Evolutionary conservation across 1,140 invertebrate species (phyloP).

Genomic region (Drosophila varians): DNA sequence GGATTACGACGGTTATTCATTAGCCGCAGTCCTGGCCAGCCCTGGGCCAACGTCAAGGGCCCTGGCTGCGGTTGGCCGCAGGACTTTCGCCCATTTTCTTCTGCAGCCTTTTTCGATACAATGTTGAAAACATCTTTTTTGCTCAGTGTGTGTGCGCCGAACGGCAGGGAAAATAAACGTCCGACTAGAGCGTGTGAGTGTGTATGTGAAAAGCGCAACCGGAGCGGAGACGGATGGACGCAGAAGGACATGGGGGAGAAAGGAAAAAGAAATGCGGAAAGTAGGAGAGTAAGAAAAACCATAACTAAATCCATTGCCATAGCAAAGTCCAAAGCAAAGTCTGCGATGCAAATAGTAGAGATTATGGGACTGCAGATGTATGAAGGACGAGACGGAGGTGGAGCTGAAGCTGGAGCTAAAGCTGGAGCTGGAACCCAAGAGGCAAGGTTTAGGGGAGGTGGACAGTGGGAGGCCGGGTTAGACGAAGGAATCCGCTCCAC

Average conservation of each 20-base stretch:
- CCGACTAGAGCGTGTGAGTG: constrained; percentile 20
- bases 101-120: constrained; percentile 7
- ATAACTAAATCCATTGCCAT: constrained; percentile 81
- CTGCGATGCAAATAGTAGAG: constrained; percentile 82
- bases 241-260: background rate
- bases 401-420: constrained; percentile 32
- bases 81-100: constrained; percentile 4
- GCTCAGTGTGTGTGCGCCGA: constrained; percentile 57
- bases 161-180: constrained; percentile 66
- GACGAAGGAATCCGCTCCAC: constrained; percentile 20
- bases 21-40: constrained; percentile 20
- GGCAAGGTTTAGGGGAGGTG: too few relatives aligned
- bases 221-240: constrained; percentile 40
- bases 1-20: constrained; percentile 47
- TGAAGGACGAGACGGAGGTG: constrained; percentile 52
- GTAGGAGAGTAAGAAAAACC: constrained; percentile 71
- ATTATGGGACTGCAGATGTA: constrained; percentile 75
- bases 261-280: constrained; percentile 18
- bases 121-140: constrained; percentile 52
- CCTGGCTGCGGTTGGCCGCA: constrained; percentile 41
- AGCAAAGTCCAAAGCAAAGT: constrained; percentile 78
- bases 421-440: constrained; percentile 30
- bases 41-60: constrained; percentile 24
- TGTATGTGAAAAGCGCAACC: constrained; percentile 62
- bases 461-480: background rate